Base-by-base conservation (phyloP, 2,113 vertebrate genomes). In the Ursus arctos region DNA sequence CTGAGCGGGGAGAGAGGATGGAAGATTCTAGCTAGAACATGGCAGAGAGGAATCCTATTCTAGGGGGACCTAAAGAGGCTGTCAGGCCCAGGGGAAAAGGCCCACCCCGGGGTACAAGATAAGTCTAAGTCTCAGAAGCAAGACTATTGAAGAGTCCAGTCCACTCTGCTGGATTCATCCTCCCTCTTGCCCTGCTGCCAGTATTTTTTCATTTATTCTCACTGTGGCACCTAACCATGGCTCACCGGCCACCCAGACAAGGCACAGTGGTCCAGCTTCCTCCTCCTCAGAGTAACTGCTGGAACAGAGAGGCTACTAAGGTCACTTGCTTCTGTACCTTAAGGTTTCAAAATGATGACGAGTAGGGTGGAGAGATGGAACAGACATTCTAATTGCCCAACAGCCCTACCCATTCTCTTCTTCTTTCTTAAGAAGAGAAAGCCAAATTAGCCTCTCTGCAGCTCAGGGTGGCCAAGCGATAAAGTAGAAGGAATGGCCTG, bases 341-440 rank as follows among this genome's bases (percentile, higher is more conserved):
- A 40, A 0, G 18, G 43, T 94, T 82, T 82, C 85, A 81, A 53
- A 81, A 43, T 71, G 43, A 61, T 14, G 22, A 49, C 1, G 13
- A 55, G 18, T 1, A 49, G 26, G 40, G 21, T n/a, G 47, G 31
- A 47, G 63, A 81, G 67, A 59, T 26, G 79, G 57, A 14, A 14
- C 16, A 28, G 63, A 59, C 47, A 47, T 24, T 19, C 19, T 63
- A 5, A 63, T 14, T 51, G 47, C 43, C 40, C 67, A 22, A 26
- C 15, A 53, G 47, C 16, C 40, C 67, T 69, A 53, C 80, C 19
- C 15, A 7, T 71, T 91, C 31, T 57, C 31, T 22, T n/a, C 31
- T 72, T 40, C 74, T 57, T 79, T 53, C 55, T 87, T 36, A 91
- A 67, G 51, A 43, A 85, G 84, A 77, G 59, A 69, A 49, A 49